Conservation (phyloP, 2,888 invertebrate species). For the Lymantria dispar region DNA sequence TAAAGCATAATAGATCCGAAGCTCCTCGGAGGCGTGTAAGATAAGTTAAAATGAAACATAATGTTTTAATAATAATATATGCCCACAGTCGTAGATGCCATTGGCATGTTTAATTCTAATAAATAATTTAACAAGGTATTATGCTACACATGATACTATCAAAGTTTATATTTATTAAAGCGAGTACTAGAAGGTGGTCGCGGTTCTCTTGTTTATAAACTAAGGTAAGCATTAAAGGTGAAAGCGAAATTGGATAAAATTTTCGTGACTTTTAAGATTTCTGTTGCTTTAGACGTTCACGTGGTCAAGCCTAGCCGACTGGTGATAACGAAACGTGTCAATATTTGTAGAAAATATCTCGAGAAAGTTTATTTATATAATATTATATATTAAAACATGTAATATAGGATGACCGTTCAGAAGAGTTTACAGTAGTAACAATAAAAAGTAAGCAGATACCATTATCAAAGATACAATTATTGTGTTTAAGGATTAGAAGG, state of each 20-base stretch:
- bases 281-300: slow-evolving; percentile 41
- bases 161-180: too few relatives aligned
- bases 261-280: slow-evolving; percentile 38
- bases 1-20: slow-evolving; percentile 52
- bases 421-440: not conserved
- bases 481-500: slow-evolving; percentile 35
- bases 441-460: not conserved
- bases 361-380: slow-evolving; percentile 38
- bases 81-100: too few relatives aligned
- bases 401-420: not conserved
- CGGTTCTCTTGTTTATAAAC: slow-evolving; percentile 9
- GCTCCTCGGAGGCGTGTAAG: slow-evolving; percentile 32
- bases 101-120: too few relatives aligned
- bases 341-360: slow-evolving; percentile 52
- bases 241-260: slow-evolving; percentile 51
- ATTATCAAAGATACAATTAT: not conserved
- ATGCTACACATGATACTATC: too few relatives aligned
- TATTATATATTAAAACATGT: not conserved
- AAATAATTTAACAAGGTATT: too few relatives aligned
- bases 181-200: too few relatives aligned
- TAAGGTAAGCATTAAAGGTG: slow-evolving; percentile 50
- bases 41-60: slow-evolving; percentile 20
- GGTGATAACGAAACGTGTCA: slow-evolving; percentile 50
- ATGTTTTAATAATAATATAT: slow-evolving; percentile 3
- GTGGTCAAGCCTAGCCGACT: slow-evolving; percentile 16